A percentile compares a stretch with the other conserved stretches of the same genome.
phyloP scores from a whole-genome alignment of 2,888 invertebrate genomes.

The Phengaris alcon region DNA sequence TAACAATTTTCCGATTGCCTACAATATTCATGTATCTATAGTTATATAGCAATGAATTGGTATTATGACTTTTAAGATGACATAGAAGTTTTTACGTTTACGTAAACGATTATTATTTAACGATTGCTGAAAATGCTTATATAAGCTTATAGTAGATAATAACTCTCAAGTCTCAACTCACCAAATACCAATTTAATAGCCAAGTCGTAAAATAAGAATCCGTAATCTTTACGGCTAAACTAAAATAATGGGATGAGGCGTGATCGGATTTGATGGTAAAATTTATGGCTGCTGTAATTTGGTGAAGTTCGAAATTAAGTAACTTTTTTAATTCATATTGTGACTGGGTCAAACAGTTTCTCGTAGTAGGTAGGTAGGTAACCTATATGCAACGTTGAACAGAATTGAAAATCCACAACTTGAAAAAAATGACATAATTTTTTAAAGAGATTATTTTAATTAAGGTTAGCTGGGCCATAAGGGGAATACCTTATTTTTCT shows the following conservation, averaged over 20 bases:
- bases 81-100: no score
- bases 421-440: no score
- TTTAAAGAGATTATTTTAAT: no score
- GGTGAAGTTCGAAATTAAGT: not conserved
- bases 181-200: constrained; percentile 14
- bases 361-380: no score
- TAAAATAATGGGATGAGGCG: constrained; percentile 26
- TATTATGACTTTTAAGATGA: not conserved
- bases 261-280: constrained; percentile 16
- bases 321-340: not conserved
- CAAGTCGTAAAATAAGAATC: not conserved
- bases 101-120: not conserved
- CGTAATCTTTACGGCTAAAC: constrained; percentile 14
- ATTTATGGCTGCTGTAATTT: constrained; percentile 17
- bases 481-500: no score
- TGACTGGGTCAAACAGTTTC: no score
- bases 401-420: no score
- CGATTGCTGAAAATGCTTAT: constrained; percentile 9
- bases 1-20: no score
- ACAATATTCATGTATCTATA: no score
- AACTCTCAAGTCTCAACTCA: not conserved
- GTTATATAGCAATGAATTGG: not conserved
- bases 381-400: no score
- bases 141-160: not conserved
- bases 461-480: no score